These are phyloP conservation scores for Danionella cerebrum DNA, from an alignment of 2,113 vertebrate species.

Conservation along the genomic window DNA sequence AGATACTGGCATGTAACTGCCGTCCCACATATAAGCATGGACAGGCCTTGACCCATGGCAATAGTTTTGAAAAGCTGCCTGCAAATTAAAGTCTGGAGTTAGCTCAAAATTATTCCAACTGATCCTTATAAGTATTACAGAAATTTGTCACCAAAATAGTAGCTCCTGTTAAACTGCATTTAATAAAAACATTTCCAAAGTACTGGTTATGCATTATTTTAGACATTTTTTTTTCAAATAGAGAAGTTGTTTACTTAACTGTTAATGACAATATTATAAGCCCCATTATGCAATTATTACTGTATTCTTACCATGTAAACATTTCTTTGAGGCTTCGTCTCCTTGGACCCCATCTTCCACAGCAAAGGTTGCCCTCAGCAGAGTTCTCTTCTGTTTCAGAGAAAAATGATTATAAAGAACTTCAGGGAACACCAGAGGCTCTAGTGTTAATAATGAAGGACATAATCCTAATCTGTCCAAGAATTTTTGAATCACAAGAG, in stretches of 20 bases:
- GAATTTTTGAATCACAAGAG: slow-evolving; percentile 30
- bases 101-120: neutral
- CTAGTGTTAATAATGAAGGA: neutral
- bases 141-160: too few relatives aligned
- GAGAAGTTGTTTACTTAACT: too few relatives aligned
- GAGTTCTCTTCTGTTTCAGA: slow-evolving; percentile 34
- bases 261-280: too few relatives aligned
- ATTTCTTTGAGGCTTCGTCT: slow-evolving; percentile 46
- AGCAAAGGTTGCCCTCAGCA: too few relatives aligned
- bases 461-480: slow-evolving; percentile 34
- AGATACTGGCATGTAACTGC: slow-evolving; percentile 87
- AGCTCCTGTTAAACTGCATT: too few relatives aligned
- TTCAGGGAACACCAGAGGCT: neutral
- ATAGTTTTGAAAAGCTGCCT: slow-evolving; percentile 84
- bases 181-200: neutral
- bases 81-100: neutral
- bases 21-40: slow-evolving; percentile 89
- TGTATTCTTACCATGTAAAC: slow-evolving; percentile 65
- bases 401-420: neutral
- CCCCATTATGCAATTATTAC: too few relatives aligned
- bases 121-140: too few relatives aligned
- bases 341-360: slow-evolving; percentile 28
- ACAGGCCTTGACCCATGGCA: slow-evolving; percentile 80
- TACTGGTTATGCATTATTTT: too few relatives aligned
- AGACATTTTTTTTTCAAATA: too few relatives aligned